These are phyloP conservation scores for Champsocephalus esox DNA, from an alignment of 2,797 vertebrate genomes.

Conservation along the genomic window DNA sequence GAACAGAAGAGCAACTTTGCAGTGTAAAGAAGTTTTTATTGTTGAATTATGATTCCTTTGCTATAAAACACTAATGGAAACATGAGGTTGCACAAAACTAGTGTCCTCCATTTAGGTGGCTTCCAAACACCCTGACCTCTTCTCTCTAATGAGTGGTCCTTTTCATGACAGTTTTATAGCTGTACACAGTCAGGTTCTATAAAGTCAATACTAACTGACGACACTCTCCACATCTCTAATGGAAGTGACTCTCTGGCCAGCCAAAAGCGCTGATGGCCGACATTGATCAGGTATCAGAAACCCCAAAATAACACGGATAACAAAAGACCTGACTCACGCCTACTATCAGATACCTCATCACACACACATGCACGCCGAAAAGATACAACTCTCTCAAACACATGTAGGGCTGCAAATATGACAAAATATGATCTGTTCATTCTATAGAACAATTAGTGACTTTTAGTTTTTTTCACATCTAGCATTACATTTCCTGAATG, in stretches of 20 bases:
- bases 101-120: background rate
- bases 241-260: conserved; percentile 34
- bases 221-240: conserved; percentile 47
- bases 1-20: background rate
- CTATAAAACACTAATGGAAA: background rate
- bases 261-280: conserved; percentile 47
- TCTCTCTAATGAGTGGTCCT: conserved; percentile 25
- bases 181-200: conserved; percentile 31
- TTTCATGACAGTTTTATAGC: conserved; percentile 35
- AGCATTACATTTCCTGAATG: background rate
- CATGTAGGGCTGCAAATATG: background rate
- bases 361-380: background rate
- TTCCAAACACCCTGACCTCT: conserved; percentile 1
- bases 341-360: conserved; percentile 25
- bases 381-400: background rate
- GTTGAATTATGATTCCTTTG: background rate
- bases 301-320: conserved; percentile 54
- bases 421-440: background rate
- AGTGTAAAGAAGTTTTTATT: background rate
- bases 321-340: conserved; percentile 54
- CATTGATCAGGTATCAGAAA: conserved; percentile 64
- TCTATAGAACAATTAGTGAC: background rate
- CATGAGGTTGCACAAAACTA: background rate
- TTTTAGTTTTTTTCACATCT: background rate
- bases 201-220: conserved; percentile 30